phyloP scores from a whole-genome alignment of 2,113 vertebrate genomes.

The Micronycteris hirsuta region DNA sequence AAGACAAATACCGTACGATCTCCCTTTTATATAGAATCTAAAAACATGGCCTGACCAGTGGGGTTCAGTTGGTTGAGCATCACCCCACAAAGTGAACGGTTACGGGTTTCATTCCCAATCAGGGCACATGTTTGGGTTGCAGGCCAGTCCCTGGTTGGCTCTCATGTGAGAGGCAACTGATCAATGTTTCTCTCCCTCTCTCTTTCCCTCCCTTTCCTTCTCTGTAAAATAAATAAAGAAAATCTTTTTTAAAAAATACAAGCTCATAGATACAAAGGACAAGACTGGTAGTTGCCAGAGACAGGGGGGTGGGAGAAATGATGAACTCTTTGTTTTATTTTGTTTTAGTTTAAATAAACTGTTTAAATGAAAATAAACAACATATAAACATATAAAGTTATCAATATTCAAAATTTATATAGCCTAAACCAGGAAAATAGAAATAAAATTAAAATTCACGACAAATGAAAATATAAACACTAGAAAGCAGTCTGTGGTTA shows the following conservation, averaged over 20 bases:
- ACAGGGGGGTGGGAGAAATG: background rate
- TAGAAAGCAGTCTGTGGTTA: background rate
- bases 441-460: background rate
- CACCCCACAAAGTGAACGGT: too few species aligned
- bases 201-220: too few species aligned
- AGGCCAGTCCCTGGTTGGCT: too few species aligned
- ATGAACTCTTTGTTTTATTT: background rate
- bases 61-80: too few species aligned
- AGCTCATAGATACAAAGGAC: background rate
- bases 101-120: too few species aligned
- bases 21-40: background rate
- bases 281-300: background rate
- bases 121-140: too few species aligned
- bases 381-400: slow-evolving; percentile 8
- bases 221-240: background rate
- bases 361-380: background rate
- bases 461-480: background rate
- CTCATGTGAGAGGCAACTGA: too few species aligned
- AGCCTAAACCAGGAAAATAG: background rate
- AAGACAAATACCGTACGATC: background rate
- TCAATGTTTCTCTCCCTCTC: too few species aligned
- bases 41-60: too few species aligned
- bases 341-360: background rate
- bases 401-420: background rate
- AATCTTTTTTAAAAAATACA: background rate